Evolutionary conservation across 2,888 invertebrate genomes (phyloP).

Genomic region (Mesorhabditis sp.): DNA sequence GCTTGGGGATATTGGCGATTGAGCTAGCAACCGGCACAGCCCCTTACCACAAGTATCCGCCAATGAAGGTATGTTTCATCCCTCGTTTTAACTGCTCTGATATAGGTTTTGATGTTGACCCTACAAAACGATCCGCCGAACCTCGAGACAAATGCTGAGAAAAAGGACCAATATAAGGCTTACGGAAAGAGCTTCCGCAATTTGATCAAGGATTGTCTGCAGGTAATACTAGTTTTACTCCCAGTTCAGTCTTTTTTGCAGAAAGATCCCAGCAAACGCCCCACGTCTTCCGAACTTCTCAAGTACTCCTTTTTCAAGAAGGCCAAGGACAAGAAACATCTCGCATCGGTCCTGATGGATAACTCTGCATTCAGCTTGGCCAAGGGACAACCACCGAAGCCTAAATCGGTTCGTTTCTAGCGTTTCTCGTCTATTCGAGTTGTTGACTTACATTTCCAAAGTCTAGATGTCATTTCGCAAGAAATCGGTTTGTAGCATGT

Average conservation of each 20-base stretch:
- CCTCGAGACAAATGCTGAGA: constrained; percentile 87
- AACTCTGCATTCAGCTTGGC: constrained; percentile 48
- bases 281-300: constrained; percentile 87
- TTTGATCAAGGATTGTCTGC: constrained; percentile 91
- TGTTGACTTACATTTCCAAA: not conserved
- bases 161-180: constrained; percentile 90
- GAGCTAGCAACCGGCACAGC: constrained; percentile 98
- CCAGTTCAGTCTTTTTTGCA: constrained; percentile 20
- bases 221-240: constrained; percentile 70
- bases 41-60: constrained; percentile 96
- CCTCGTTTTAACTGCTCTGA: not conserved
- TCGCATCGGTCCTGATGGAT: constrained; percentile 57
- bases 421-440: not conserved
- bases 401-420: not conserved
- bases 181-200: constrained; percentile 89
- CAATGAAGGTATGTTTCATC: constrained; percentile 76
- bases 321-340: constrained; percentile 66
- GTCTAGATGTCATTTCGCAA: not conserved
- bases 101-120: constrained; percentile 82
- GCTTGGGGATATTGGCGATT: constrained; percentile 92
- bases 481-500: constrained; percentile 4
- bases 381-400: not conserved
- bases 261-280: constrained; percentile 63
- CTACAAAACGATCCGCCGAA: constrained; percentile 95
- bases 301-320: constrained; percentile 97